A percentile compares a stretch with the other conserved stretches of the same genome.
Conservation (phyloP, 2,113 vertebrate genomes). For the Porphyrio hochstetteri region DNA sequence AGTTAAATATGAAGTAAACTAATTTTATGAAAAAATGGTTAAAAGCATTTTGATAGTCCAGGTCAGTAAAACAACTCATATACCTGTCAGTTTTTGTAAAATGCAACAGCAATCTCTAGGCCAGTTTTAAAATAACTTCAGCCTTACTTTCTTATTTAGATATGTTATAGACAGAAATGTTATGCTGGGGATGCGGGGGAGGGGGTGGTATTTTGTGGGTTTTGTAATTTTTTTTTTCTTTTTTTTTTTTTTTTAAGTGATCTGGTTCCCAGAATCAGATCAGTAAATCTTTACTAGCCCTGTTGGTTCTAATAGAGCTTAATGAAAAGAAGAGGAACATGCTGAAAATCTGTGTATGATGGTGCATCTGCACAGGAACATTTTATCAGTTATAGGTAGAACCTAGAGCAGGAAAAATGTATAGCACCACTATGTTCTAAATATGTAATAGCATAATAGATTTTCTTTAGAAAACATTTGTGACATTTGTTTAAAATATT, state of each 20-base stretch:
- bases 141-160: not conserved
- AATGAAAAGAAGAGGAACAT: not conserved
- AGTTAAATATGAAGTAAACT: not conserved
- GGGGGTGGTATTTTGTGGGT: no score
- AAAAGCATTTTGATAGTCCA: not conserved
- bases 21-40: not conserved
- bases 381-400: not conserved
- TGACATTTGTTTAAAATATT: not conserved
- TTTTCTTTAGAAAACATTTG: not conserved
- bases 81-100: not conserved
- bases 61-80: not conserved
- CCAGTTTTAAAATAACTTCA: not conserved
- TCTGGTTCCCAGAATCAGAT: not conserved
- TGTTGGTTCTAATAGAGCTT: not conserved
- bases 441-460: not conserved
- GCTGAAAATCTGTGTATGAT: not conserved
- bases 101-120: not conserved
- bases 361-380: not conserved
- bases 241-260: not conserved
- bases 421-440: not conserved
- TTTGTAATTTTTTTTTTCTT: not conserved
- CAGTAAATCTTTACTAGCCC: not conserved
- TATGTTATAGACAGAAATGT: not conserved
- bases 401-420: not conserved
- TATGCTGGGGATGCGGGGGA: no score